Percentiles rank a stretch among this genome's conserved stretches.
phyloP scores from a whole-genome alignment of 2,888 invertebrate genomes.

The Aphidius colemani region DNA sequence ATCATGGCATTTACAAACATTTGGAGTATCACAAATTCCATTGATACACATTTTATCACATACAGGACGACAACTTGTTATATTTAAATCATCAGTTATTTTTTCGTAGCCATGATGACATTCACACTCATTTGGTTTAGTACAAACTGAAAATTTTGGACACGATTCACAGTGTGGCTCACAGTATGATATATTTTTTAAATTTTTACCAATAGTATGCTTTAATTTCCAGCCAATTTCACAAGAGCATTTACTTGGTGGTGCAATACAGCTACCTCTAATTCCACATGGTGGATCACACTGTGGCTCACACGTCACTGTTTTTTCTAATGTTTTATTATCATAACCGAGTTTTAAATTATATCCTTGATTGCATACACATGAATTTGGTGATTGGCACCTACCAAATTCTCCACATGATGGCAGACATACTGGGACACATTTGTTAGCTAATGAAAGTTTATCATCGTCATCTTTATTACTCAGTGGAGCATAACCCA shows the following conservation, averaged over 20 bases:
- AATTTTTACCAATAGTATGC: neutral
- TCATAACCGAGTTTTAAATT: neutral
- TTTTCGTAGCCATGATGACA: slow-evolving; percentile 22
- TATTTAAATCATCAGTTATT: neutral
- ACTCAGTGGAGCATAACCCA: slow-evolving; percentile 15
- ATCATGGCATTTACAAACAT: slow-evolving; percentile 56
- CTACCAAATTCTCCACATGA: slow-evolving; percentile 15
- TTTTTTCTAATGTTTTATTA: slow-evolving; percentile 18
- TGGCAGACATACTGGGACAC: slow-evolving; percentile 25
- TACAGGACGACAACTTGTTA: slow-evolving; percentile 29
- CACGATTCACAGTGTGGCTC: slow-evolving; percentile 31
- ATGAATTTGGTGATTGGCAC: slow-evolving; percentile 31
- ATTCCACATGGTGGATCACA: slow-evolving; percentile 27
- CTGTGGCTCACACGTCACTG: slow-evolving; percentile 22
- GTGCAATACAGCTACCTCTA: slow-evolving; percentile 26
- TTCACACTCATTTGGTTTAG: slow-evolving; percentile 27
- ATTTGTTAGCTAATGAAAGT: slow-evolving; percentile 9
- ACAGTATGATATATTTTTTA: slow-evolving; percentile 17
- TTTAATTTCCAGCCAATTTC: slow-evolving; percentile 20
- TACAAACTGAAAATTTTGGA: slow-evolving; percentile 23
- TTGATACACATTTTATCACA: slow-evolving; percentile 55
- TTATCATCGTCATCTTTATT: neutral
- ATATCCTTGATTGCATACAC: slow-evolving; percentile 30
- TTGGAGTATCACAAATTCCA: slow-evolving; percentile 54
- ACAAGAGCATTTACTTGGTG: slow-evolving; percentile 25